These are phyloP conservation scores for Flexamia atlantica DNA, from an alignment of 2,888 invertebrate species.

Conservation along the genomic window DNA sequence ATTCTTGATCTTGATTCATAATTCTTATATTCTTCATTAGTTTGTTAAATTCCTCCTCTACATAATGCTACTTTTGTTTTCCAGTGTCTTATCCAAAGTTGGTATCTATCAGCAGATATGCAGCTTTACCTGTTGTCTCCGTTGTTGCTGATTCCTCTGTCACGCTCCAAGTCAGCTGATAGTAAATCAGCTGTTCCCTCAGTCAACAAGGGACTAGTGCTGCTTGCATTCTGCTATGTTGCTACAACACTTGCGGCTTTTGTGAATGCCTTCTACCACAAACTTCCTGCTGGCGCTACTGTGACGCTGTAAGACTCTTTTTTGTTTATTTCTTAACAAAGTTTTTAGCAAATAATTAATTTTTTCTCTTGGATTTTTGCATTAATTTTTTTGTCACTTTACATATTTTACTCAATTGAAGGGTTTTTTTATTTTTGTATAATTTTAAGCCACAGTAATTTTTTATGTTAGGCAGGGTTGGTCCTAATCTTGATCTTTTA, in stretches of 20 bases:
- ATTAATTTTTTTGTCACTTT: no score
- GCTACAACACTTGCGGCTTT: slow-evolving; percentile 49
- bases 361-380: no score
- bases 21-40: no score
- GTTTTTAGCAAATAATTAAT: background rate
- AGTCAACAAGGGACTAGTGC: slow-evolving; percentile 31
- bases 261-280: slow-evolving; percentile 34
- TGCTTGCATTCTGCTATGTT: slow-evolving; percentile 27
- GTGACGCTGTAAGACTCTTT: slow-evolving; percentile 54
- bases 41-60: no score
- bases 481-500: no score
- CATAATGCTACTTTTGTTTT: background rate
- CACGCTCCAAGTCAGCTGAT: background rate
- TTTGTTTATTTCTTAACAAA: background rate
- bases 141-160: slow-evolving; percentile 49
- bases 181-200: background rate
- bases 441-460: no score
- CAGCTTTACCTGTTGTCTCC: slow-evolving; percentile 50
- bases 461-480: no score
- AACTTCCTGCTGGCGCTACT: slow-evolving; percentile 29
- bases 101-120: slow-evolving; percentile 58
- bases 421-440: no score
- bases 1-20: no score
- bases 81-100: slow-evolving; percentile 52
- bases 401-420: no score